Evolutionary conservation across 2,888 invertebrate genomes (phyloP).

Genomic region (Caenorhabditis panamensis): DNA sequence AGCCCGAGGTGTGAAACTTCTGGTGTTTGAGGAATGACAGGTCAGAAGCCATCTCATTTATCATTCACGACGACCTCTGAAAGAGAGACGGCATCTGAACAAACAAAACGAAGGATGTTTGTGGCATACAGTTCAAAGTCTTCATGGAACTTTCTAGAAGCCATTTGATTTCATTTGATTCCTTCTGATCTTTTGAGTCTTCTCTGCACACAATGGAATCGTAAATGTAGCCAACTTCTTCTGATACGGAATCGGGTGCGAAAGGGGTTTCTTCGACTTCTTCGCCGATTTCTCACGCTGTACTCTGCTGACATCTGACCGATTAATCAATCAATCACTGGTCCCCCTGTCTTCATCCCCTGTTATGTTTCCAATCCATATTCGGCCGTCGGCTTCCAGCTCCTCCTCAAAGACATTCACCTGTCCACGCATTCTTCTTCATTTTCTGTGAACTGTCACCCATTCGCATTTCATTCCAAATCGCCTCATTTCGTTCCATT

Average conservation of each 20-base stretch:
- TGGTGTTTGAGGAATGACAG: conserved; percentile 49
- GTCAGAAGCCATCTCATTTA: conserved; percentile 36
- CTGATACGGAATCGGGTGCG: background rate
- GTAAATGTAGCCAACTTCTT: background rate
- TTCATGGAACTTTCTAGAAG: too few relatives aligned
- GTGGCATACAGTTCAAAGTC: background rate
- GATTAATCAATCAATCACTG: too few relatives aligned
- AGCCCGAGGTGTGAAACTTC: conserved; percentile 44
- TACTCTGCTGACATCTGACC: too few relatives aligned
- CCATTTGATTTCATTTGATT: too few relatives aligned
- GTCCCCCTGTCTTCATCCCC: too few relatives aligned
- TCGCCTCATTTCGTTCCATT: background rate
- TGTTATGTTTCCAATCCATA: too few relatives aligned
- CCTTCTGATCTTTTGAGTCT: background rate
- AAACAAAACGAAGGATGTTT: conserved; percentile 6
- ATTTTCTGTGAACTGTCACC: conserved; percentile 4
- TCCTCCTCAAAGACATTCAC: background rate
- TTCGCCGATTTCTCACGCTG: background rate
- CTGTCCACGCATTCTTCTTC: conserved; percentile 1
- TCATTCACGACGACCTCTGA: conserved; percentile 34
- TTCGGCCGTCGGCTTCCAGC: too few relatives aligned
- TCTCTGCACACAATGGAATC: background rate
- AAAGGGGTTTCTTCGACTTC: background rate
- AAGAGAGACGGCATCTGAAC: conserved; percentile 27
- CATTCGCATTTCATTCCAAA: too few relatives aligned